phyloP scores from a whole-genome alignment of 2,888 invertebrate genomes.

The Dysmachus trigonus region DNA sequence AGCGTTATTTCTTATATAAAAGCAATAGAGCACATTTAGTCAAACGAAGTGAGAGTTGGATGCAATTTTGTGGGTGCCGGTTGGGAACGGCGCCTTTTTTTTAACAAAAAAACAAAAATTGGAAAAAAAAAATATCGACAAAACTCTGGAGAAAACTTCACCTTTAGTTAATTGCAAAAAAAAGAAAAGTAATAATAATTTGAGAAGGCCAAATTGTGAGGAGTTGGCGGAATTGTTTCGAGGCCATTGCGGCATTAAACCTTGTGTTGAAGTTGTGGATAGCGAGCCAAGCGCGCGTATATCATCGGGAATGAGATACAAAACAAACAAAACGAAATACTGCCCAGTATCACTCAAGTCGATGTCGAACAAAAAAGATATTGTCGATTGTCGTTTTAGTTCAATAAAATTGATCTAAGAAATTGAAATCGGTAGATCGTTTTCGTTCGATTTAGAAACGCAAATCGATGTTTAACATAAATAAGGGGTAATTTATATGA shows the following conservation, averaged over 20 bases:
- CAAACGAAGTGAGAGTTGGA: background rate
- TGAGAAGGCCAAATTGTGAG: background rate
- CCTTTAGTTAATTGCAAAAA: constrained; percentile 43
- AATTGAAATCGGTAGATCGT: background rate
- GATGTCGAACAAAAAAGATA: background rate
- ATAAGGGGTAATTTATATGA: background rate
- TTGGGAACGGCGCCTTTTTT: background rate
- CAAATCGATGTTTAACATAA: background rate
- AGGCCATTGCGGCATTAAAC: constrained; percentile 51
- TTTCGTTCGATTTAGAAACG: background rate
- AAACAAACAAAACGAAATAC: background rate
- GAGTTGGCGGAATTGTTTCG: constrained; percentile 42
- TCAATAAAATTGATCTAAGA: background rate
- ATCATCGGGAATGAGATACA: background rate
- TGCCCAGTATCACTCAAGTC: background rate
- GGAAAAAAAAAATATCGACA: constrained; percentile 8
- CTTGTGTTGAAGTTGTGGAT: constrained; percentile 52
- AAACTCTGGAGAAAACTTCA: constrained; percentile 50
- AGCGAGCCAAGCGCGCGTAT: background rate
- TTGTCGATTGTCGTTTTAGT: background rate
- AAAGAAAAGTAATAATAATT: too few species aligned
- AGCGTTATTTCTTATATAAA: background rate
- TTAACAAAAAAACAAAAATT: constrained; percentile 6
- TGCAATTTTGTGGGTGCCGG: background rate
- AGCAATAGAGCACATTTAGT: background rate